Evolutionary conservation across 1,140 invertebrate species (phyloP), one percentile per base, ranked within the genome.

Genomic region (Carposina sasakii): DNA sequence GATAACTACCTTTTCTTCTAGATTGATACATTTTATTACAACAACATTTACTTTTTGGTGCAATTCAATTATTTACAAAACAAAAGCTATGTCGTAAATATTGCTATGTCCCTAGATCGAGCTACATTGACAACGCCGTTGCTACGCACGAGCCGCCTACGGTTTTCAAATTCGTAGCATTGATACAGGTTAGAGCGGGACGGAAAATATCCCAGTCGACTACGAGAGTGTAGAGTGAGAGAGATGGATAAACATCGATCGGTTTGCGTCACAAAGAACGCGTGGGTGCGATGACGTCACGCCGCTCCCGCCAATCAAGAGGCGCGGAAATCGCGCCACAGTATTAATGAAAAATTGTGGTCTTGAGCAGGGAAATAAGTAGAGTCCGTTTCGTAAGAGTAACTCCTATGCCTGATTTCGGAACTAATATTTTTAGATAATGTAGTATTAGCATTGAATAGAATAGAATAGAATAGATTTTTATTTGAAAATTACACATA

Each of bases 261-360:
- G 67, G 65, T 61, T 78, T 81, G 76, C 79, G 79, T 83, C 79
- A 83, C 72, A 59, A 47, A 46, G 47, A 39, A 68, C 68, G 79
- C 74, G 79, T 81, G 79, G 79, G 79, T 63, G 79, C 70, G 72
- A 75, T 79, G 76, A 83, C 79, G 79, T 83, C 79, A 83, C 71
- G 44, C 42, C 50, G 56, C 48, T 46, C 58, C 61, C 53, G 59
- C 76, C 77, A 83, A 81, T 79, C 60, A 51, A 22, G 15, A 30
- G n/a, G 21, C 37, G 34, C 43, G 61, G 62, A 83, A 83, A 81
- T 69, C 70, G 76, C 76, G 72, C 72, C 74, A 76, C 68, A 55
- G 60, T 10, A 58, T 65, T 64, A 56, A 63, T 49, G 50, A 52
- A 48, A 61, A 48, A 19, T 57, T n/a, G n/a, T n/a, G n/a, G n/a